Evolutionary conservation across 2,113 vertebrate species (phyloP), one percentile per base, ranked within the genome.

Genomic region (Catharus minimus): DNA sequence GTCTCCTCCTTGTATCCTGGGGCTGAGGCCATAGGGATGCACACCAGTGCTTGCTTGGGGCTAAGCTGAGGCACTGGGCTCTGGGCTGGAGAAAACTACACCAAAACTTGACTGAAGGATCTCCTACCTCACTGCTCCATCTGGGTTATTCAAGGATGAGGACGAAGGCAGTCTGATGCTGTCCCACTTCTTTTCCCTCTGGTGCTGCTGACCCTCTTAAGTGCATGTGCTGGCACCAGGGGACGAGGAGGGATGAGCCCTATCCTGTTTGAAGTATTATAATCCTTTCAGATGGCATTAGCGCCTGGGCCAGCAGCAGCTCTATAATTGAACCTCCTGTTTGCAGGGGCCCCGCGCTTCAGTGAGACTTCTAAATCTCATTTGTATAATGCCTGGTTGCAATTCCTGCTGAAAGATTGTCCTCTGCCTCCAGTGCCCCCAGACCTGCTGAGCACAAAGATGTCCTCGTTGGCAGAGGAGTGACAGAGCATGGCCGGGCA

Each of bases 311-410:
- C 38, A 5, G 66, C 76, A 82, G 68, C 83, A 82, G 75, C 75
- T 95, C 82, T 95, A 86, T 91, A 96, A 87, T 75, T 83, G 80
- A 94, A 86, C 86, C 74, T 90, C 47, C 86, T 82, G 74, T 55
- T 94, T 71, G 28, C 93, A 49, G 74, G 32, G 50, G 32, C 72
- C 90, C 30, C 0, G 4, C 0, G 13, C 87, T 86, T 86, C 83
- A 82, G 52, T 6, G 50, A 67, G 83, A 80, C 27, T 15, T 79
- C 72, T 91, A 94, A 95, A 96, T 95, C 94, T 92, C 92, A 89
- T 95, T 96, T 96, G 64, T 90, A 10, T 93, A 95, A 96, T 93
- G 79, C 86, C 57, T 89, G 77, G 76, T 84, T 93, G 88, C 88
- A 79, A 16, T 88, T 91, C 73, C 86, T 77, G 46, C 82, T 76